Evolutionary conservation across 2,113 vertebrate genomes (phyloP).

Genomic region (Porphyrio hochstetteri): DNA sequence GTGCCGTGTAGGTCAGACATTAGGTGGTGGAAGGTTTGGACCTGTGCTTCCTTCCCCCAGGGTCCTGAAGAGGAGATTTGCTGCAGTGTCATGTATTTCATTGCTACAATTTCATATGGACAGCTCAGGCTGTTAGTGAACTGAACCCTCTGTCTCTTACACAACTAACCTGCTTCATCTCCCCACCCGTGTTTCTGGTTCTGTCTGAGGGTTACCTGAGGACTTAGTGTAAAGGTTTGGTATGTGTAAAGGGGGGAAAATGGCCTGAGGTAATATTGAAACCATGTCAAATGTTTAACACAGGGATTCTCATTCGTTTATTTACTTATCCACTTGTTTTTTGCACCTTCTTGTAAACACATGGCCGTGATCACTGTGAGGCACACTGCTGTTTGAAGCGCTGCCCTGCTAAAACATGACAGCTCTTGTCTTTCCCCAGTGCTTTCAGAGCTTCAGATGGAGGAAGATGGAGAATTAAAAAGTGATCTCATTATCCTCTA

Average conservation of each 20-base stretch:
- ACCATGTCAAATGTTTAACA: background rate
- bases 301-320: background rate
- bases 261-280: background rate
- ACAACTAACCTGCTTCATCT: background rate
- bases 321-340: background rate
- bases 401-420: background rate
- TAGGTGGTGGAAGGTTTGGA: background rate
- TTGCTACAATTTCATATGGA: background rate
- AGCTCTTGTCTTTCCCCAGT: constrained; percentile 10
- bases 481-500: constrained; percentile 54
- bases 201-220: background rate
- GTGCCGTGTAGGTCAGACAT: rapidly evolving
- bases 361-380: background rate
- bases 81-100: background rate
- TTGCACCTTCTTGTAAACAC: background rate
- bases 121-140: background rate
- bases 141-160: background rate
- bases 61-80: background rate
- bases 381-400: background rate
- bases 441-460: constrained; percentile 47
- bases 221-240: background rate
- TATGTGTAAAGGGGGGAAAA: background rate
- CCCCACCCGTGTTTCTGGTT: background rate
- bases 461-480: constrained; percentile 39
- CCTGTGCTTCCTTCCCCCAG: background rate